These are phyloP conservation scores for Mycetomoellerius zeteki DNA, from an alignment of 1,140 invertebrate species.

Conservation along the genomic window DNA sequence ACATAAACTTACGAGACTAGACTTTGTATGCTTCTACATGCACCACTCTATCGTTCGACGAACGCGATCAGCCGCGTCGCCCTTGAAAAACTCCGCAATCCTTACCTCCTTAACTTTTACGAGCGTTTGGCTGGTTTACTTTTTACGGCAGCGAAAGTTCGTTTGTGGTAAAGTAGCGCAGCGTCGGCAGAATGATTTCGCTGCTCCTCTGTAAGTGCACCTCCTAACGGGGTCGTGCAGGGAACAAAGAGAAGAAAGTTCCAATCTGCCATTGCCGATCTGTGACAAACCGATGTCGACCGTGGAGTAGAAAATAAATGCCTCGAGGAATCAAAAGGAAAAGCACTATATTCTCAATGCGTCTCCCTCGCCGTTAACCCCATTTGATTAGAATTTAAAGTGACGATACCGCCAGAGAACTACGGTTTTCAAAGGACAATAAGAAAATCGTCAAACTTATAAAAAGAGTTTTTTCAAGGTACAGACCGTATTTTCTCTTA, in stretches of 20 bases:
- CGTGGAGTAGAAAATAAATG: background rate
- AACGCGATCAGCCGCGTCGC: conserved; percentile 40
- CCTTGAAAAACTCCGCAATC: conserved; percentile 74
- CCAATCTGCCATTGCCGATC: conserved; percentile 18
- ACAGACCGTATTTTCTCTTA: conserved; percentile 9
- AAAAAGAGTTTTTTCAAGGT: background rate
- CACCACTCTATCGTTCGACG: conserved; percentile 6
- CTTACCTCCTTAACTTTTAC: conserved; percentile 72
- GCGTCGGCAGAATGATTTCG: conserved; percentile 44
- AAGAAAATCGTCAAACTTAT: background rate
- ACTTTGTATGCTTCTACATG: background rate
- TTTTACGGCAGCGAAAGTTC: conserved; percentile 71
- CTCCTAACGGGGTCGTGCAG: conserved; percentile 19
- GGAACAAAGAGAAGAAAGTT: background rate
- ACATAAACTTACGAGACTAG: background rate
- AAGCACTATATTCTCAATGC: background rate
- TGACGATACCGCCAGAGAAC: background rate
- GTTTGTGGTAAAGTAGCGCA: conserved; percentile 54
- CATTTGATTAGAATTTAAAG: conserved; percentile 3
- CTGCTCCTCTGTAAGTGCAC: conserved; percentile 19
- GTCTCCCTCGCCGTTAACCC: background rate
- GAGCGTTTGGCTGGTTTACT: conserved; percentile 65
- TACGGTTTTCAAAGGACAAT: background rate
- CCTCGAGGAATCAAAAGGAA: background rate
- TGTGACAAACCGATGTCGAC: background rate